Percentiles rank a stretch among this genome's conserved stretches.
phyloP scores from a whole-genome alignment of 2,113 vertebrate genomes.

The Pavo muticus region DNA sequence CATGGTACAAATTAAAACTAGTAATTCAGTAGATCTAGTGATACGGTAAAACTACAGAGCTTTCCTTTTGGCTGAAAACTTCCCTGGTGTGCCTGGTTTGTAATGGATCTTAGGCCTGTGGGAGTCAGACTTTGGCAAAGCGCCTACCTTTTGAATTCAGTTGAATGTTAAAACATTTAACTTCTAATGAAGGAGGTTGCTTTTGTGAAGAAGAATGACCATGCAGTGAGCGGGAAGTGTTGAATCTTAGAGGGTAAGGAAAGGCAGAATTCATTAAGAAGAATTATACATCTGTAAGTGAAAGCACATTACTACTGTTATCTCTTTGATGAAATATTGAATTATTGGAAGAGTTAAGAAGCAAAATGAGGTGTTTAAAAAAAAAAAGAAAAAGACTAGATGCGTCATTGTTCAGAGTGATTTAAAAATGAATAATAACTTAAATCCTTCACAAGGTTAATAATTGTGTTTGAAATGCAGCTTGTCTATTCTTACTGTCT shows the following conservation, averaged over 20 bases:
- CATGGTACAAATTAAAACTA: neutral
- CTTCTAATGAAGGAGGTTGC: neutral
- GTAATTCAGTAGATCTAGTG: neutral
- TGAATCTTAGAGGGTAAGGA: neutral
- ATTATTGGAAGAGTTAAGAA: neutral
- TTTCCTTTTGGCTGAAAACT: neutral
- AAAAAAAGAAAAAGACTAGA: neutral
- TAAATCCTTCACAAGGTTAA: neutral
- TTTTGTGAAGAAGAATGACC: neutral
- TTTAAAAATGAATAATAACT: neutral
- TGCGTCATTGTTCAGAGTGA: neutral
- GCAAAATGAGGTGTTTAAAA: neutral
- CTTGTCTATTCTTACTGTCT: neutral
- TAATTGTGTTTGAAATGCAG: neutral
- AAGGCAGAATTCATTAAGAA: neutral
- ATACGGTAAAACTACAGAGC: neutral
- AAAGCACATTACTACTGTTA: neutral
- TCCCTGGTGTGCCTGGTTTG: neutral
- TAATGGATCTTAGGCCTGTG: neutral
- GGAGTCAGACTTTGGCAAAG: neutral
- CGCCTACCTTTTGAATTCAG: neutral
- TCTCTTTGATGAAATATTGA: neutral
- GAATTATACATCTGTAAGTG: fast-evolving
- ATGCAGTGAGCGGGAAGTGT: neutral
- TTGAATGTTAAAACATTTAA: neutral